Evolutionary conservation across 2,113 vertebrate species (phyloP), one percentile per base, ranked within the genome.

Genomic region (Caloenas nicobarica): DNA sequence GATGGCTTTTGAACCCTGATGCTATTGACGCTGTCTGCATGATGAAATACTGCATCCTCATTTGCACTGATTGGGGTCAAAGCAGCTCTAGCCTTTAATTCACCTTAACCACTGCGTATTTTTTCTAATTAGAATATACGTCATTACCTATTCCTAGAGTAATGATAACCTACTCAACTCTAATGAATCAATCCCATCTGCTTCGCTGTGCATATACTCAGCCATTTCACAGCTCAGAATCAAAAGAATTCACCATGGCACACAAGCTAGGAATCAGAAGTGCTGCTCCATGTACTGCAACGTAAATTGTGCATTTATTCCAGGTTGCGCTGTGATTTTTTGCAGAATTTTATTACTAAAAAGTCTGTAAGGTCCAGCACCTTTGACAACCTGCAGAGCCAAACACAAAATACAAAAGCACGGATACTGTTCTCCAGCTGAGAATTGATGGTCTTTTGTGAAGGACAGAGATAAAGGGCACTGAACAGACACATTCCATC

Each of bases 1-100:
- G 94, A 87, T 97, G 95, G 92, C 69, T 95, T 93, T 93, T 97
- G 95, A 94, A 95, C 86, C 64, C 57, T 65, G 77, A 78, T 86
- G 81, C 81, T 86, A 21, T 69, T 57, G 84, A 68, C 1, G 3
- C 86, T 91, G 92, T 86, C 70, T 42, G 60, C 56, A 57, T 92
- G 93, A 95, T 96, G 89, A 87, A 96, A 84, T 81, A 68, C 89
- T 65, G 19, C 42, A 74, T 65, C 77, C 61, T 91, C 83, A 70
- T 88, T 92, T 93, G 53, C 81, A 81, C 88, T 92, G 86, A 95
- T 81, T 81, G 81, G 93, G 91, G 89, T 95, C 86, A 93, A 71
- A 89, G 31, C 83, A 81, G 57, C 88, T 71, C 69, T 18, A 84
- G 61, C 60, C 86, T 86, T 89, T 91, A 93, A 93, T 91, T 95